Base-by-base conservation (phyloP, 2,797 vertebrate genomes). In the Lophotriccus pileatus region DNA sequence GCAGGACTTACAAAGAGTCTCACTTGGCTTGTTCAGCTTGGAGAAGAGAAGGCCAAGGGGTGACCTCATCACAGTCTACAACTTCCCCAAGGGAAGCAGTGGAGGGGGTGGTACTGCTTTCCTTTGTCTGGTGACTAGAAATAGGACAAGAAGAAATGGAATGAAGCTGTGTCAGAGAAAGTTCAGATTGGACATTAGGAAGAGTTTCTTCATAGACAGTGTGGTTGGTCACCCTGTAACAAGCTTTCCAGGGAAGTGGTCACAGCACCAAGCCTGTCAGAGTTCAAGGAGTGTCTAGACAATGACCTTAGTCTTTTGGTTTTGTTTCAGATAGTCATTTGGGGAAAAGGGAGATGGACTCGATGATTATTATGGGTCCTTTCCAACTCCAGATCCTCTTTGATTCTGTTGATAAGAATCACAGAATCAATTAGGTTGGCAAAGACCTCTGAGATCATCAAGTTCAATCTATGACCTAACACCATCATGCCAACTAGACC, bases 321-420 rank as follows among this genome's bases (percentile, higher is more conserved):
- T 73, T 66, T 34, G 34, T 66, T 73, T 73, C 53, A 46, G 34
- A 8, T 47, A 30, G 25, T 25, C 9, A 28, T 67, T 12, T 60
- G 53, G 44, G 47, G 21, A 53, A 60, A 27, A 24, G 23, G 21
- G 10, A 32, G 14, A 32, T 36, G 25, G 62, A 55, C 30, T 68
- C 0, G 0, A 47, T 17, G 25, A 49, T 17, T 12, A 27, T 68
- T 27, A 28, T 2, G 8, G 12, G 41, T 60, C 9, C 7, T 68
- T 81, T 67, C 39, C 22, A 20, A 53, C 21, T 39, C 12, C 25
- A 67, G 25, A 17, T 15, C 34, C 41, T 55, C 41, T 43, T 17
- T 28, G 25, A 36, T 49, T 68, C 12, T 53, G 12, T 36, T 62
- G 27, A 36, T n/a, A 47, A 75, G 34, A 68, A 36, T 36, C 30